Conservation (phyloP, 1,140 invertebrate species). For the Octopus bimaculoides region DNA sequence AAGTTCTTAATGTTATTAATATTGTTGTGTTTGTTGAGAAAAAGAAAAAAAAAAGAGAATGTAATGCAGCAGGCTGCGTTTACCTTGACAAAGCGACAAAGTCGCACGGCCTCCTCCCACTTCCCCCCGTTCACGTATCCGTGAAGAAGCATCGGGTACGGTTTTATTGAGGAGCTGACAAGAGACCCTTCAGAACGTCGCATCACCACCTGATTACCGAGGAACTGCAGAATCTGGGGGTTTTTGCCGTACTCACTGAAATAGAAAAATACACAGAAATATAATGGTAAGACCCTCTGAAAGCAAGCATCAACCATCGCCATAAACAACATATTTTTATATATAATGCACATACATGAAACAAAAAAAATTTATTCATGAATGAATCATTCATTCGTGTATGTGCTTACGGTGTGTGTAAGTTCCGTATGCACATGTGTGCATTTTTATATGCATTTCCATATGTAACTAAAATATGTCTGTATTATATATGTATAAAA, state of each 20-base stretch:
- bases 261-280: slow-evolving; percentile 25
- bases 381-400: no score
- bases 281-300: no score
- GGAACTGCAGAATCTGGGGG: slow-evolving; percentile 73
- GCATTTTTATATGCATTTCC: no score
- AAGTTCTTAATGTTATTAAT: no score
- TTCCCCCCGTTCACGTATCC: slow-evolving; percentile 64
- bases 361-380: no score
- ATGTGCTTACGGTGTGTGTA: no score
- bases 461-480: no score
- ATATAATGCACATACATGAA: no score
- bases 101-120: slow-evolving; percentile 74
- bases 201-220: slow-evolving; percentile 75
- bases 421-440: no score
- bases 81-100: slow-evolving; percentile 77
- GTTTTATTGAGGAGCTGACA: slow-evolving; percentile 66
- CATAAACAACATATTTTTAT: no score
- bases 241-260: slow-evolving; percentile 76
- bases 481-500: no score
- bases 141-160: slow-evolving; percentile 68
- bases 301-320: no score
- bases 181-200: slow-evolving; percentile 71
- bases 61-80: slow-evolving; percentile 6
- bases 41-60: background rate
- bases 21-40: background rate